These are phyloP conservation scores for Halichoeres trimaculatus DNA, from an alignment of 2,113 vertebrate species.

Conservation along the genomic window DNA sequence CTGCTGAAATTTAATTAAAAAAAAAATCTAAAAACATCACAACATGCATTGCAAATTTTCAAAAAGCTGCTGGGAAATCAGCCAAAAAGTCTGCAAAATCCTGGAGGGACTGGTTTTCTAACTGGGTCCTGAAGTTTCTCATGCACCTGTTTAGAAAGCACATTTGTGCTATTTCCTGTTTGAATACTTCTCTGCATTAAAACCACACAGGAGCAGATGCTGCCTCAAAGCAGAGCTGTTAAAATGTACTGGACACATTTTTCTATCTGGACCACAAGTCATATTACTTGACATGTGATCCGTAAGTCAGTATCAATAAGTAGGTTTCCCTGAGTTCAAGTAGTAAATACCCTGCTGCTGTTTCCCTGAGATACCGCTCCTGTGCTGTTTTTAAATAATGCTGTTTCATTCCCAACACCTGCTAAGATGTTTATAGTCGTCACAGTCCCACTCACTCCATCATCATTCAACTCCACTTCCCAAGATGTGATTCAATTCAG, in stretches of 20 bases:
- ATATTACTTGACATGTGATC: no score
- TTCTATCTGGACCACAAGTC: neutral
- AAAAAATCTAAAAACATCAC: no score
- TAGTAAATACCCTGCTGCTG: neutral
- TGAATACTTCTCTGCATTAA: neutral
- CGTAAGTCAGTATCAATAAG: no score
- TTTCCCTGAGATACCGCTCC: neutral
- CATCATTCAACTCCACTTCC: conserved; percentile 15
- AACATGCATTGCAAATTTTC: no score
- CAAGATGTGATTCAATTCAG: conserved; percentile 29
- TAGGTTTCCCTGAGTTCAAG: no score
- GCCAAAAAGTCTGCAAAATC: no score
- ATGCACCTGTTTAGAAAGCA: no score
- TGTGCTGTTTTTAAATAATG: neutral
- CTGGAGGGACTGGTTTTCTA: no score
- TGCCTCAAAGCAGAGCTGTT: neutral
- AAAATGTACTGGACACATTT: neutral
- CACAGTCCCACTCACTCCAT: conserved; percentile 12
- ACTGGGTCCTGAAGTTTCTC: no score
- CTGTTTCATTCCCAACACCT: conserved; percentile 10
- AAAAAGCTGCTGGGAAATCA: no score
- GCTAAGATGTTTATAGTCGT: conserved; percentile 15
- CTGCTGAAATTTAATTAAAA: no score
- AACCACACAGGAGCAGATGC: conserved; percentile 1
- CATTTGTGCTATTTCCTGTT: no score